Evolutionary conservation across 2,797 vertebrate species (phyloP).

Genomic region (Eurystomus glaucurus): DNA sequence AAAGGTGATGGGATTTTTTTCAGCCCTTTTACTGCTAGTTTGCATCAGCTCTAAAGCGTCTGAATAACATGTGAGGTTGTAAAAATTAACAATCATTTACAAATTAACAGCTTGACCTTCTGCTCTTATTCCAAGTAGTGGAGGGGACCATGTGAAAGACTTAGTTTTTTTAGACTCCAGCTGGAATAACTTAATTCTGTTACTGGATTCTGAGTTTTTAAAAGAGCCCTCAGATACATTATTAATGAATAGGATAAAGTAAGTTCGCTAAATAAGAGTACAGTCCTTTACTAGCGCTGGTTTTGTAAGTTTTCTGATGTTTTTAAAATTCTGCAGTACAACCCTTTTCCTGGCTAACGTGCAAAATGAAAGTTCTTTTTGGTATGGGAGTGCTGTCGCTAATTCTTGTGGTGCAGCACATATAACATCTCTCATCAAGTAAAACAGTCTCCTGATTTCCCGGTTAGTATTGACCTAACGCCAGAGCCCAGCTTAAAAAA

Average conservation of each 20-base stretch:
- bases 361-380: background rate
- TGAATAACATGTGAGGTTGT: background rate
- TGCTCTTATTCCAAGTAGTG: background rate
- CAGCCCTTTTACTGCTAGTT: background rate
- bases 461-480: background rate
- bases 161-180: background rate
- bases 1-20: background rate
- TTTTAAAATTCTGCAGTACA: background rate
- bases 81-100: background rate
- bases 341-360: background rate
- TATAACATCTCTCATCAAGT: background rate
- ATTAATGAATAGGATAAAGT: background rate
- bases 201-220: background rate
- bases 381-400: fast-evolving
- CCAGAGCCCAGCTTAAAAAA: background rate
- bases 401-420: background rate
- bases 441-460: background rate
- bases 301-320: background rate
- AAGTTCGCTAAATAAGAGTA: background rate
- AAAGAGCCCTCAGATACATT: background rate
- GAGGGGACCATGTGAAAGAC: background rate
- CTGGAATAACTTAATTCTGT: background rate
- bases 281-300: background rate
- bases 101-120: background rate
- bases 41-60: background rate